Percentiles rank a stretch among this genome's conserved stretches.
Conservation (phyloP, 2,888 invertebrate genomes). For the Agrochola lychnidis region DNA sequence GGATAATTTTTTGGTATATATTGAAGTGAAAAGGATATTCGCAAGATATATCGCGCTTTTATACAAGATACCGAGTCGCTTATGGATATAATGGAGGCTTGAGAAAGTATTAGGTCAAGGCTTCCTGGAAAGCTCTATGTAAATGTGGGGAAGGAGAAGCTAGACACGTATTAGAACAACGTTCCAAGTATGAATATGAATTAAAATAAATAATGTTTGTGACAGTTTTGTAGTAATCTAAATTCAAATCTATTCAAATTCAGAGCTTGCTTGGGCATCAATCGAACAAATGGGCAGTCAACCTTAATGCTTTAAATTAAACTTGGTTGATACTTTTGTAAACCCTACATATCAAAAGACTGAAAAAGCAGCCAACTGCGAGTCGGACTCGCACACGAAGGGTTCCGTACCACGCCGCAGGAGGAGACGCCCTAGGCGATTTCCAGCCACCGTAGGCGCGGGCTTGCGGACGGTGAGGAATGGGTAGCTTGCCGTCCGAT, state of each 20-base stretch:
- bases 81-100: conserved; percentile 14
- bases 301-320: neutral
- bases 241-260: neutral
- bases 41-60: conserved; percentile 39
- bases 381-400: no score
- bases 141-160: conserved; percentile 5
- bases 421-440: no score
- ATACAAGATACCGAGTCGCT: conserved; percentile 36
- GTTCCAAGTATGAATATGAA: neutral
- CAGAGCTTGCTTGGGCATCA: neutral
- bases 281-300: neutral
- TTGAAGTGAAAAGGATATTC: conserved; percentile 41
- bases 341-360: neutral
- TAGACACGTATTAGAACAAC: neutral
- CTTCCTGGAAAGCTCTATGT: conserved; percentile 1
- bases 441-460: no score
- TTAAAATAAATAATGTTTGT: neutral
- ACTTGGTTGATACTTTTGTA: neutral
- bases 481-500: no score
- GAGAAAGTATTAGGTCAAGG: conserved; percentile 30
- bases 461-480: no score
- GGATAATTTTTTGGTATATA: conserved; percentile 24
- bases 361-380: neutral
- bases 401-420: neutral
- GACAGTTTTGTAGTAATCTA: neutral